Evolutionary conservation across 2,113 vertebrate genomes (phyloP).

Genomic region (Mellivora capensis): DNA sequence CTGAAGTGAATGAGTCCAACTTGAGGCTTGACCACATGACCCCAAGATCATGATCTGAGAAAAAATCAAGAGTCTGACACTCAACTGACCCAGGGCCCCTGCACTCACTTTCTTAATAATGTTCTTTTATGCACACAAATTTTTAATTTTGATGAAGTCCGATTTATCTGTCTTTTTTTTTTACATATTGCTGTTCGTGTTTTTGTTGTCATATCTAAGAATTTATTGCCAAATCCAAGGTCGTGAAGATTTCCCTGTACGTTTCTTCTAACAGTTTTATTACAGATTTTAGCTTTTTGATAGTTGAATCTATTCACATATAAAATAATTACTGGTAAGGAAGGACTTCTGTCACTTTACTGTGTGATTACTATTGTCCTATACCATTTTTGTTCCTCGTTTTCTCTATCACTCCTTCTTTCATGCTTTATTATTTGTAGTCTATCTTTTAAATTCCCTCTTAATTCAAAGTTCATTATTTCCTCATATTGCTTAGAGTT

Average conservation of each 20-base stretch:
- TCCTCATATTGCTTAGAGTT: background rate
- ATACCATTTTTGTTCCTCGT: background rate
- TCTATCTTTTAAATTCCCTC: background rate
- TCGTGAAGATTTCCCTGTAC: background rate
- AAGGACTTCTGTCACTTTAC: background rate
- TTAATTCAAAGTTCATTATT: background rate
- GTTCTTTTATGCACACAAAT: background rate
- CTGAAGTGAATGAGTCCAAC: background rate
- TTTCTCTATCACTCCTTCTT: background rate
- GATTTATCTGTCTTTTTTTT: background rate
- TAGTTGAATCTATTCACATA: background rate
- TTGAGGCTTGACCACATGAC: background rate
- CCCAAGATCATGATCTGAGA: background rate
- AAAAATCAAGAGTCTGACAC: background rate
- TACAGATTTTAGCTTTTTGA: background rate
- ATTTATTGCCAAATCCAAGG: background rate
- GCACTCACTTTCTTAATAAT: background rate
- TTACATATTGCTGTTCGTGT: background rate
- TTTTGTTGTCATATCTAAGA: background rate
- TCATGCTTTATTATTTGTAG: background rate
- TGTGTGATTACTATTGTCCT: background rate
- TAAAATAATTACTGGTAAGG: background rate
- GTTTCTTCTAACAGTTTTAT: background rate
- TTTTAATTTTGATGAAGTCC: background rate
- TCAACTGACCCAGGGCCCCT: background rate